Percentiles rank a stretch among this genome's conserved stretches.
phyloP scores from a whole-genome alignment of 2,113 vertebrate genomes.

The Cyprinodon brontotheroides region DNA sequence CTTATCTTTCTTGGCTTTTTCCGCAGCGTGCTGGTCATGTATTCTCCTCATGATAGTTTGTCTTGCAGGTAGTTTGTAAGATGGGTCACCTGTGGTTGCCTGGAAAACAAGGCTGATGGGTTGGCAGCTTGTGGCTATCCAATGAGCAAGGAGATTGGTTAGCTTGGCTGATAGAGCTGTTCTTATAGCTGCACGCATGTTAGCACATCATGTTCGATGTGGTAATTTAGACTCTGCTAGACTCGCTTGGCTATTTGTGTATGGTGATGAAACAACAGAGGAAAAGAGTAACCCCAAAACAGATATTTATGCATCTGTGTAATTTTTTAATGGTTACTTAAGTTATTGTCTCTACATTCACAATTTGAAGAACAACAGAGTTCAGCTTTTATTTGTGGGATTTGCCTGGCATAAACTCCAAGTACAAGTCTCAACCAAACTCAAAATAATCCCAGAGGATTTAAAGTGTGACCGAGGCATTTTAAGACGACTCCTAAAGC shows the following conservation, averaged over 20 bases:
- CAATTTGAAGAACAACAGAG: constrained; percentile 36
- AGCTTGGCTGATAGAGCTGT: too few species aligned
- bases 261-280: constrained; percentile 40
- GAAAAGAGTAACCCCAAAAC: neutral
- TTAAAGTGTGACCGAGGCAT: constrained; percentile 52
- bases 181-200: constrained; percentile 1
- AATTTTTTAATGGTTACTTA: constrained; percentile 3
- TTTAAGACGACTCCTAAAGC: constrained; percentile 43
- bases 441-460: constrained; percentile 22
- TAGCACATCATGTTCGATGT: neutral
- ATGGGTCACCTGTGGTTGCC: too few species aligned
- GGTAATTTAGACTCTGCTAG: constrained; percentile 40
- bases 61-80: too few species aligned
- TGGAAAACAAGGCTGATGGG: too few species aligned
- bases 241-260: constrained; percentile 47
- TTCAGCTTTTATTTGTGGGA: constrained; percentile 27
- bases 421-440: constrained; percentile 1
- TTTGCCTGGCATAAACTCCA: constrained; percentile 21
- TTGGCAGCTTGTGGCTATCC: too few species aligned
- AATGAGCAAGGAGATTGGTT: too few species aligned
- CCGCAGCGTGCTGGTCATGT: too few species aligned
- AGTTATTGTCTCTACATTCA: constrained; percentile 8
- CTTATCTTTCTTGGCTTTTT: too few species aligned
- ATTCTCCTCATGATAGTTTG: too few species aligned
- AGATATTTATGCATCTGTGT: constrained; percentile 9